These are phyloP conservation scores for cattle (Bos taurus) DNA, from an alignment of 2,113 vertebrate species.

Conservation along the genomic window ARS-UCD2.0 NC_037339.1:23053001-23053500, in stretches of 20 bases:
- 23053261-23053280: not conserved
- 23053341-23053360: not conserved
- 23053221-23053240: not conserved
- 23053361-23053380: not conserved
- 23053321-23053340: not conserved
- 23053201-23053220: not conserved
- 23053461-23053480: not conserved
- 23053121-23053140: not conserved
- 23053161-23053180: not conserved
- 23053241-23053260: not conserved
- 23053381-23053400: not conserved
- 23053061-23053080: not conserved
- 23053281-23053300: not conserved
- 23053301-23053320: not conserved
- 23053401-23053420: not conserved
- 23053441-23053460: slow-evolving; percentile 23
- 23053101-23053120: not conserved
- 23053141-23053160: not conserved
- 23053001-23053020: not conserved
- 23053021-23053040: not conserved
- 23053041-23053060: not conserved
- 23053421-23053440: not conserved
- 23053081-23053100: not conserved
- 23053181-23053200: not conserved
- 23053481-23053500: not conserved